Evolutionary conservation across 2,797 vertebrate genomes (phyloP).

Genomic region (Oryzias dopingdopingensis): DNA sequence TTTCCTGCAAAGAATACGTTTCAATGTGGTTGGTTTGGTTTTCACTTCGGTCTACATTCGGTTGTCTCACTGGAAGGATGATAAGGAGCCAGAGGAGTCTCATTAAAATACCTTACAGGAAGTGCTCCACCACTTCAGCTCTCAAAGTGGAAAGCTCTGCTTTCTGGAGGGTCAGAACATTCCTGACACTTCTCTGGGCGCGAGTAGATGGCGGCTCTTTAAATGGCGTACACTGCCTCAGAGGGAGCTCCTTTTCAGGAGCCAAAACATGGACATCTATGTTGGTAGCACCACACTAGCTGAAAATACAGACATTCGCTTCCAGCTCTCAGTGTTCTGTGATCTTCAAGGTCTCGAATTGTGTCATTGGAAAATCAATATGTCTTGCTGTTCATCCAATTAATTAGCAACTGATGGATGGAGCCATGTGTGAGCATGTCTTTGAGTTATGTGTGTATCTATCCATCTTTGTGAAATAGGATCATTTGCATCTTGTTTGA

Average conservation of each 20-base stretch:
- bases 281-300: slow-evolving; percentile 20
- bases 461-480: slow-evolving; percentile 7
- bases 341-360: slow-evolving; percentile 65
- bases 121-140: slow-evolving; percentile 45
- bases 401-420: slow-evolving; percentile 70
- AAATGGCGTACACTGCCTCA: slow-evolving; percentile 35
- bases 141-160: slow-evolving; percentile 47
- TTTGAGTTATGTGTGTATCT: slow-evolving; percentile 16
- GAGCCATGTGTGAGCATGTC: slow-evolving; percentile 32
- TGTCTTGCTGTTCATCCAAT: slow-evolving; percentile 69
- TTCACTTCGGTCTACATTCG: slow-evolving; percentile 17
- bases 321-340: slow-evolving; percentile 37
- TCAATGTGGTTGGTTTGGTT: neutral
- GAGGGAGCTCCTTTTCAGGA: slow-evolving; percentile 30
- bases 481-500: slow-evolving; percentile 9
- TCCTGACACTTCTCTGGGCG: slow-evolving; percentile 20
- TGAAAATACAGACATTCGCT: slow-evolving; percentile 28
- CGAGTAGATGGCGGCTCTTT: slow-evolving; percentile 13
- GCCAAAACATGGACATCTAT: slow-evolving; percentile 62
- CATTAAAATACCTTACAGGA: slow-evolving; percentile 69
- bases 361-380: slow-evolving; percentile 77
- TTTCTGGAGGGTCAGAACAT: slow-evolving; percentile 38
- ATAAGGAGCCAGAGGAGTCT: slow-evolving; percentile 44
- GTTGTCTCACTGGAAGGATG: slow-evolving; percentile 20
- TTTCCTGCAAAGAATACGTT: too few species aligned